Evolutionary conservation across 2,113 vertebrate genomes (phyloP).

Genomic region (Erinaceus europaeus): DNA sequence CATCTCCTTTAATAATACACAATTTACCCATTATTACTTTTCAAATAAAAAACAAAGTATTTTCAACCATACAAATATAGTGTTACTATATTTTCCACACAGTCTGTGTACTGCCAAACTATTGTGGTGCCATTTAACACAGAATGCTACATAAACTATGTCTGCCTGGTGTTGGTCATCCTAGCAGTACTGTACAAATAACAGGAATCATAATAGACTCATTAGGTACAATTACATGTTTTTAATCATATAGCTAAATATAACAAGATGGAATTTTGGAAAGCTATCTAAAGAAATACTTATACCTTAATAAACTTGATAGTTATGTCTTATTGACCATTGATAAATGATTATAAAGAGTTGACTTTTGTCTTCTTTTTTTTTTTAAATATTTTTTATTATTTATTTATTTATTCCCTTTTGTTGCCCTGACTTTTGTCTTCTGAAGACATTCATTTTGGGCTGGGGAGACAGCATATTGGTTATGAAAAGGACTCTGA

Average conservation of each 20-base stretch:
- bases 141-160: neutral
- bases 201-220: slow-evolving; percentile 2
- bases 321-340: slow-evolving; percentile 10
- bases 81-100: neutral
- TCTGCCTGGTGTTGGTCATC: neutral
- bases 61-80: neutral
- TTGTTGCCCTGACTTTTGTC: no score
- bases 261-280: slow-evolving; percentile 7
- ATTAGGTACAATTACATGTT: neutral
- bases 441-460: no score
- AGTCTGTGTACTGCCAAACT: neutral
- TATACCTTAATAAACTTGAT: neutral
- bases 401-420: no score
- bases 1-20: neutral
- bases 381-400: no score
- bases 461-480: no score
- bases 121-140: neutral
- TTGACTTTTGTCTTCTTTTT: no score
- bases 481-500: no score
- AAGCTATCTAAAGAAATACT: slow-evolving; percentile 31
- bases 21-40: slow-evolving; percentile 37
- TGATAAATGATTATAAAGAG: neutral
- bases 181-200: neutral
- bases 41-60: neutral
- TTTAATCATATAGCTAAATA: neutral